Conservation (phyloP, 2,113 vertebrate species). For the Oreochromis spilurus region DNA sequence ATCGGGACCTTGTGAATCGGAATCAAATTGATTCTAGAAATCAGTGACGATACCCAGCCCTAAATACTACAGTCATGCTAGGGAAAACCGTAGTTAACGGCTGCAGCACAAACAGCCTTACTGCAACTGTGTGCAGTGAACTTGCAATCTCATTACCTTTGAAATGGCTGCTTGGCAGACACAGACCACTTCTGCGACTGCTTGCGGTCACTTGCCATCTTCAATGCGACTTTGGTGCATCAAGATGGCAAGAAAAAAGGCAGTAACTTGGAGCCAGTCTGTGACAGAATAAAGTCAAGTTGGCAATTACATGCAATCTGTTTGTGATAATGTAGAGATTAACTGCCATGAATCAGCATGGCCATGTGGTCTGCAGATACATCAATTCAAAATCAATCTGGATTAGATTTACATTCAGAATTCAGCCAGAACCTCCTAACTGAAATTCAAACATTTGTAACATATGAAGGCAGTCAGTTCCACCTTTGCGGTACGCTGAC, state of each 20-base stretch:
- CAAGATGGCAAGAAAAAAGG: not conserved
- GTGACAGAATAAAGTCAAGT: not conserved
- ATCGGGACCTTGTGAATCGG: not conserved
- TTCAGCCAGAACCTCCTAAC: not conserved
- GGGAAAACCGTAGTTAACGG: fast-evolving
- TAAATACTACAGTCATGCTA: not conserved
- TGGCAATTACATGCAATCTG: not conserved
- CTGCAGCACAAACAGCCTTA: not conserved
- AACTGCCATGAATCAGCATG: not conserved
- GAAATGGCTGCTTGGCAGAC: not conserved
- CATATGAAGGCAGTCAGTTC: not conserved
- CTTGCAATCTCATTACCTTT: not conserved
- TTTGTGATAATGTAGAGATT: not conserved
- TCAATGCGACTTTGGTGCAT: not conserved
- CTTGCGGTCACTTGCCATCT: not conserved
- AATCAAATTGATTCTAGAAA: not conserved
- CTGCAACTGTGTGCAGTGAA: not conserved
- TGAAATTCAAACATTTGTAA: not conserved
- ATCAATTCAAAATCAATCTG: not conserved
- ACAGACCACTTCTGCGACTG: not conserved
- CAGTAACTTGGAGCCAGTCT: not conserved
- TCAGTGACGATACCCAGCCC: fast-evolving
- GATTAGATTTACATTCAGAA: fast-evolving
- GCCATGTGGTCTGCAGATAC: not conserved
- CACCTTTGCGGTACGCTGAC: not conserved